Evolutionary conservation across 2,113 vertebrate genomes (phyloP).

Genomic region (Asarcornis scutulata): DNA sequence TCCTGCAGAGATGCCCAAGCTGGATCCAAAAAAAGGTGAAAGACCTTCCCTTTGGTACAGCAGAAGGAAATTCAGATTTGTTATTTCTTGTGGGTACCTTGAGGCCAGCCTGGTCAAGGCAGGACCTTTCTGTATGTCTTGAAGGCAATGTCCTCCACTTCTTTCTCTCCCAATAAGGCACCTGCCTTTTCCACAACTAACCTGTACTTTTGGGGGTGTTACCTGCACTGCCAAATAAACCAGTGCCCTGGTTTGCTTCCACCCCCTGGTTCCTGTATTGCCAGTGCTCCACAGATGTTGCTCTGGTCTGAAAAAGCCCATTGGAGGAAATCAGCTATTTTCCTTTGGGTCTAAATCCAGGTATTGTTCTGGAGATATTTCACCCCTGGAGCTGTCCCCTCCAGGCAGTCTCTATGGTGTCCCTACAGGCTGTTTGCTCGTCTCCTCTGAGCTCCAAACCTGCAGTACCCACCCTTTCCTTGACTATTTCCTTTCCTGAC

Average conservation of each 20-base stretch:
- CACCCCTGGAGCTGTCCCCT: not conserved
- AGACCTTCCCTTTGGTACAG: not conserved
- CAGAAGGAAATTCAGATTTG: not conserved
- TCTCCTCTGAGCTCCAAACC: not conserved
- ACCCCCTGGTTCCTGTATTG: not conserved
- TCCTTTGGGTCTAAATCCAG: not conserved
- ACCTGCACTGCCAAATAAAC: not conserved
- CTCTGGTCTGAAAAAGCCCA: not conserved
- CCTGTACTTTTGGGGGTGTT: not conserved
- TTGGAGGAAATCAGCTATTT: not conserved
- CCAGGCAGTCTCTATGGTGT: not conserved
- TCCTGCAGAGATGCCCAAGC: not conserved
- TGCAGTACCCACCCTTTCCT: not conserved
- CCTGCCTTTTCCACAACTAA: not conserved
- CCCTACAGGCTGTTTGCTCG: not conserved
- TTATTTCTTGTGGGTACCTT: not conserved
- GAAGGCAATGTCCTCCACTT: not conserved
- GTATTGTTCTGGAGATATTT: not conserved
- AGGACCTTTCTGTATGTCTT: not conserved
- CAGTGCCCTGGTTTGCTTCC: not conserved
- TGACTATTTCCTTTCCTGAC: not conserved
- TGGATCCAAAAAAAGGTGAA: constrained; percentile 13
- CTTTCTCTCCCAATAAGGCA: not conserved
- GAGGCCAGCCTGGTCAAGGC: not conserved
- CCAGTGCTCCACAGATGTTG: not conserved